Evolutionary conservation across 1,140 invertebrate species (phyloP), one percentile per base, ranked within the genome.

Genomic region (Drosophila sproati): DNA sequence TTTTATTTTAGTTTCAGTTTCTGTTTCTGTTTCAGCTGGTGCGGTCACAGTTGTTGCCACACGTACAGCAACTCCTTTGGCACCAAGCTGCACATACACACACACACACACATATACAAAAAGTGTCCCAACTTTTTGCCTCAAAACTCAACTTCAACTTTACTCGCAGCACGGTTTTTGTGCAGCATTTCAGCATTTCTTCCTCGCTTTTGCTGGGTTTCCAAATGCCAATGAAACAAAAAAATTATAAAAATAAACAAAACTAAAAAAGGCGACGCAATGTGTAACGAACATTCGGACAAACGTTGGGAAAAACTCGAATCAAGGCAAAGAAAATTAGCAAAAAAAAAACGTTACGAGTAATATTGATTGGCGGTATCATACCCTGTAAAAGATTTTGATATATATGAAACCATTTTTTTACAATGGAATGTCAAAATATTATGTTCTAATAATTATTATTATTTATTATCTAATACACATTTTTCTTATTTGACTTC

Each of bases 201-300:
- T 60, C 62, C n/a, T 48, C 10, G 83, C 77, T 77, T 64, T 85
- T 89, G 79, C 68, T 73, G 68, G 85, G 81, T 78, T 88, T 90
- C 85, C 72, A 85, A 85, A 88, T 74, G 80, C 82, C 73, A 81
- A 79, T 67, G 75, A 66, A 66, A 34, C 34, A 60, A 12, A 57
- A 67, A 47, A 57, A 52, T 5, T 5, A 48, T n/a, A 35, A 35
- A 54, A 47, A 56, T n/a, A 47, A 61, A 50, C 43, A 69, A 50
- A 29, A 54, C 37, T 35, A 20, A 10, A 51, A 56, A 48, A 47
- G 34, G 39, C 31, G 34, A 66, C 64, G 55, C 63, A 73, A 68
- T 60, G 55, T 72, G 70, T 67, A 72, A 68, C 70, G 41, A 69
- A 61, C 71, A 73, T 73, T 73, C 56, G 51, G 45, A 74, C 51